phyloP scores from a whole-genome alignment of 1,140 invertebrate genomes.

The Popillia japonica region DNA sequence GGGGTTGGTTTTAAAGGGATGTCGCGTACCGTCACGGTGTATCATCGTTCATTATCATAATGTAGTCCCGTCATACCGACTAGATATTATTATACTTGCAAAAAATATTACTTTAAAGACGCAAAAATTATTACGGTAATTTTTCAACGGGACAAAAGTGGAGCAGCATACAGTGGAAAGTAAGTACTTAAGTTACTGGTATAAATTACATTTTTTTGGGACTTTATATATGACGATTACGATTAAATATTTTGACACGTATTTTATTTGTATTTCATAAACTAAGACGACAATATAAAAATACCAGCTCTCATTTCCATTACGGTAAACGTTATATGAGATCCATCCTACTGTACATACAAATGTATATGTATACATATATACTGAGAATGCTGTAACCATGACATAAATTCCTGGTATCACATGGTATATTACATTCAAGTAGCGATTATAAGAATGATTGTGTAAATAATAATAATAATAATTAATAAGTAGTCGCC shows the following conservation, averaged over 20 bases:
- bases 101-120: constrained; percentile 33
- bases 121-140: constrained; percentile 38
- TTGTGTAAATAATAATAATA: too few relatives aligned
- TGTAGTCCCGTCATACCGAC: constrained; percentile 41
- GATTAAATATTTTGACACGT: not conserved
- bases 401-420: too few relatives aligned
- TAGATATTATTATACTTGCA: constrained; percentile 39
- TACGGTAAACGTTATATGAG: not conserved
- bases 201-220: constrained; percentile 7
- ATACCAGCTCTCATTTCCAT: not conserved
- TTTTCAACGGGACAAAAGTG: constrained; percentile 1
- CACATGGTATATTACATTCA: too few relatives aligned
- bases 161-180: not conserved
- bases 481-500: too few relatives aligned
- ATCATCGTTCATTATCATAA: constrained; percentile 49
- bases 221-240: not conserved
- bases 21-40: constrained; percentile 45
- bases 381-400: too few relatives aligned
- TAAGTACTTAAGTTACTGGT: constrained; percentile 3
- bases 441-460: too few relatives aligned
- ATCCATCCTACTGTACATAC: not conserved
- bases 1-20: constrained; percentile 35
- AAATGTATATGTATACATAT: too few relatives aligned
- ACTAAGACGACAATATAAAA: constrained; percentile 11
- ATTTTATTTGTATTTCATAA: not conserved